These are phyloP conservation scores for Ramphastos sulfuratus DNA, from an alignment of 2,113 vertebrate genomes.

Conservation along the genomic window DNA sequence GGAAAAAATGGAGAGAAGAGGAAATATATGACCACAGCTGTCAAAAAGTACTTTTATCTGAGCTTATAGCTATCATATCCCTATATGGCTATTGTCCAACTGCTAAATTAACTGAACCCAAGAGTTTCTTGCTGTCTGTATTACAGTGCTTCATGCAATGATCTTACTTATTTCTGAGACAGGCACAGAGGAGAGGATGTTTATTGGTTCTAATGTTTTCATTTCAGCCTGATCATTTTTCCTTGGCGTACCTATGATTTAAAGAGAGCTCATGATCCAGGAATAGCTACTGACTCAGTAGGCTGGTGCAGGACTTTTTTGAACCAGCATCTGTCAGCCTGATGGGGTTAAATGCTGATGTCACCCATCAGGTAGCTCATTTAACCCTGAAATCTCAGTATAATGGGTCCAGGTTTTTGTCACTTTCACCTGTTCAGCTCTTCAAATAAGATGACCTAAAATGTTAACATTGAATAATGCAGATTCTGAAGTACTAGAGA, in stretches of 20 bases:
- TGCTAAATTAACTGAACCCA: not conserved
- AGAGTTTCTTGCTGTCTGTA: not conserved
- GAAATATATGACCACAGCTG: not conserved
- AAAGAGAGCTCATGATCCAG: not conserved
- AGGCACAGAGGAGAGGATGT: not conserved
- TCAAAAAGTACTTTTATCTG: not conserved
- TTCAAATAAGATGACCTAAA: not conserved
- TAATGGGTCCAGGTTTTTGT: not conserved
- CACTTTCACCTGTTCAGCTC: not conserved
- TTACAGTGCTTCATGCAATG: not conserved
- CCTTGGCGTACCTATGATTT: not conserved
- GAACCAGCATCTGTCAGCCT: not conserved
- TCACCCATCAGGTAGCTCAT: not conserved
- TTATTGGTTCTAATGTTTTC: not conserved
- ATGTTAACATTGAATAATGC: not conserved
- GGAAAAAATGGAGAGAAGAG: not conserved
- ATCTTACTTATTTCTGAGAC: not conserved
- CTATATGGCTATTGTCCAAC: not conserved
- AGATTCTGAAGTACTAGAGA: not conserved
- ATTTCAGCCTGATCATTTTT: not conserved
- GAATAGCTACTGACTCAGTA: not conserved
- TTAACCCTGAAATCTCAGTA: not conserved
- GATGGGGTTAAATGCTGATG: not conserved
- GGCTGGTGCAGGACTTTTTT: not conserved
- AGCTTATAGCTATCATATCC: not conserved